A percentile compares a stretch with the other conserved stretches of the same genome.
phyloP scores from a whole-genome alignment of 1,140 invertebrate species.

The Papilio helenus region DNA sequence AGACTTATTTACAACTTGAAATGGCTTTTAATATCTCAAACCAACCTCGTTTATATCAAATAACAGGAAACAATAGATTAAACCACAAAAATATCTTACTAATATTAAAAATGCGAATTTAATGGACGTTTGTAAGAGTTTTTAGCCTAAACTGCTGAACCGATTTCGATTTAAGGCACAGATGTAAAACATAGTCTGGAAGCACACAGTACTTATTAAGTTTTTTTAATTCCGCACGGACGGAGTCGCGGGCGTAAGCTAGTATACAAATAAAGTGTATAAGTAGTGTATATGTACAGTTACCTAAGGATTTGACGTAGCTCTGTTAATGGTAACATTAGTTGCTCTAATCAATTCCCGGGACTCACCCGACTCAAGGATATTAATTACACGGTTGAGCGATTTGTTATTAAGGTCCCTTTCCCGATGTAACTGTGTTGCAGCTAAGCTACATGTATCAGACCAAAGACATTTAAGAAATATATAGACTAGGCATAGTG shows the following conservation, averaged over 20 bases:
- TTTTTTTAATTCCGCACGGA: too few species aligned
- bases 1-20: neutral
- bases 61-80: neutral
- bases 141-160: too few species aligned
- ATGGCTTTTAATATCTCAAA: neutral
- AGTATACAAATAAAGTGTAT: too few species aligned
- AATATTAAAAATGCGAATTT: too few species aligned
- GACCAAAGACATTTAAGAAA: too few species aligned
- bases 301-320: neutral
- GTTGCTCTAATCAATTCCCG: slow-evolving; percentile 14
- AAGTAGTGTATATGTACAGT: too few species aligned
- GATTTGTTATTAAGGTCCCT: slow-evolving; percentile 20
- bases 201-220: too few species aligned
- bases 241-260: too few species aligned
- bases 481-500: too few species aligned
- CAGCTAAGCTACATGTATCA: neutral
- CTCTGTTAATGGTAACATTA: slow-evolving; percentile 5
- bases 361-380: slow-evolving; percentile 3
- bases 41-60: neutral
- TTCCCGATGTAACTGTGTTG: neutral
- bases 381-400: slow-evolving; percentile 10
- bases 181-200: too few species aligned
- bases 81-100: neutral
- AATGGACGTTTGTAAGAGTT: too few species aligned
- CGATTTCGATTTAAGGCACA: too few species aligned